Evolutionary conservation across 2,888 invertebrate species (phyloP), one percentile per base, ranked within the genome.

Genomic region (Clistopyga incitator): DNA sequence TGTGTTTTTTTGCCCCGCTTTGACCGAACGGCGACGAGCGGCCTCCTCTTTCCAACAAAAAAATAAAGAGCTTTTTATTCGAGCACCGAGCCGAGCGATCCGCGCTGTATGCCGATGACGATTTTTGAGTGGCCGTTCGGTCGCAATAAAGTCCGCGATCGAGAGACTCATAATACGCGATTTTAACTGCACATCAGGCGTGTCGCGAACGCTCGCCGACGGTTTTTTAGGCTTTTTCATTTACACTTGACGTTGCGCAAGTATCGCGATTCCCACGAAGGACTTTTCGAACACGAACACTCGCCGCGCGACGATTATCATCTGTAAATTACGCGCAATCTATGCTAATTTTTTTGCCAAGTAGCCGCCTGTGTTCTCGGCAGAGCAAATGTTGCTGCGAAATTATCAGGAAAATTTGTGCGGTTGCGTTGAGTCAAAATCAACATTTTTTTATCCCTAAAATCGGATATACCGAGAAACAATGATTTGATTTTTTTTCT

Each of bases 131-230:
- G 76, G 78, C 75, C 76, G 84, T 81, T 78, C 84, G 71, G 78
- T 78, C 45, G 81, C 81, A 78, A 84, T 84, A 84, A 84, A 84
- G 59, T 84, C 56, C 70, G 70, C 84, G 78, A 84, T 84, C 81
- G 84, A 20, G 81, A 81, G 84, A 78, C 81, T 84, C 84, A 78
- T 84, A 84, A 84, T 78, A 84, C 78, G 78, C 71, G 78, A 78
- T 81, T 81, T 84, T 84, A 84, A 81, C 81, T 84, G 84, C 84
- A 81, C 81, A 81, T 84, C 84, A 71, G 75, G 75, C 78, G 78
- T 78, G 75, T 56, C 38, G 64, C 45, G 71, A 81, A 65, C 81
- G 75, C 71, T 78, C 71, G 81, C 75, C 34, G 78, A 84, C 54
- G 75, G 78, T 81, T 81, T 83, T 77, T 84, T 68, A 68, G 56